phyloP scores from a whole-genome alignment of 2,113 vertebrate species.

The Spheniscus mendiculus region DNA sequence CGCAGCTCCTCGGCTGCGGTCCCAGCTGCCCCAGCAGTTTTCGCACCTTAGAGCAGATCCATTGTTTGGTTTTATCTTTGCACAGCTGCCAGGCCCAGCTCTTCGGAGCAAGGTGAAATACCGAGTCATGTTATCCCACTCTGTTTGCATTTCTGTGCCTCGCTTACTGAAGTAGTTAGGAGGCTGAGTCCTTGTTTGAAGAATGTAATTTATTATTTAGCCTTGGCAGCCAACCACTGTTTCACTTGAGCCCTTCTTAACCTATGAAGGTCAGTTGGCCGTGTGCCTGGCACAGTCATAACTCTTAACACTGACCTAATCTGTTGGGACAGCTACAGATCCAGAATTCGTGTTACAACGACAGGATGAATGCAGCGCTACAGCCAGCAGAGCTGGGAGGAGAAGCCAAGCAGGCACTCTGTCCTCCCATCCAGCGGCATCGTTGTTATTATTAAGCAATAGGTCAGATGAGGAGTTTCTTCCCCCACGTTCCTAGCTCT shows the following conservation, averaged over 20 bases:
- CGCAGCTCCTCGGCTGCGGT: not conserved
- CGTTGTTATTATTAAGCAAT: not conserved
- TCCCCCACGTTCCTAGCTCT: not conserved
- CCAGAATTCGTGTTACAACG: not conserved
- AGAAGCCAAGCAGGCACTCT: slow-evolving; percentile 23
- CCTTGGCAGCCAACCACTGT: slow-evolving; percentile 7
- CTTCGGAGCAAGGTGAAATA: not conserved
- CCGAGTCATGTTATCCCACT: not conserved
- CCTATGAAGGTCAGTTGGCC: slow-evolving; percentile 50
- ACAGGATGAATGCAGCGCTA: not conserved
- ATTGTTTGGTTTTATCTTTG: not conserved
- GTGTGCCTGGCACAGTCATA: not conserved
- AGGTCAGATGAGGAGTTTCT: slow-evolving; percentile 6
- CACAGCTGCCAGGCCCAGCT: not conserved
- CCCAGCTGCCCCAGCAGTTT: not conserved
- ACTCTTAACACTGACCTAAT: slow-evolving; percentile 62
- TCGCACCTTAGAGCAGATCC: not conserved
- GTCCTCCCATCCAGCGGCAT: not conserved
- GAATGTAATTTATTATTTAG: slow-evolving; percentile 15
- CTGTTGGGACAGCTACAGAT: slow-evolving; percentile 32
- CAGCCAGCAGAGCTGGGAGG: slow-evolving; percentile 17
- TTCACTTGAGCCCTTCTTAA: slow-evolving; percentile 13
- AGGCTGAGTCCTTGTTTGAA: slow-evolving; percentile 35
- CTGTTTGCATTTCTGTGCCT: slow-evolving; percentile 15
- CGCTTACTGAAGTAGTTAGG: not conserved